Percentiles rank a stretch among this genome's conserved stretches.
These are phyloP conservation scores for Melospiza melodia DNA, from an alignment of 2,113 vertebrate genomes.

Conservation along the genomic window DNA sequence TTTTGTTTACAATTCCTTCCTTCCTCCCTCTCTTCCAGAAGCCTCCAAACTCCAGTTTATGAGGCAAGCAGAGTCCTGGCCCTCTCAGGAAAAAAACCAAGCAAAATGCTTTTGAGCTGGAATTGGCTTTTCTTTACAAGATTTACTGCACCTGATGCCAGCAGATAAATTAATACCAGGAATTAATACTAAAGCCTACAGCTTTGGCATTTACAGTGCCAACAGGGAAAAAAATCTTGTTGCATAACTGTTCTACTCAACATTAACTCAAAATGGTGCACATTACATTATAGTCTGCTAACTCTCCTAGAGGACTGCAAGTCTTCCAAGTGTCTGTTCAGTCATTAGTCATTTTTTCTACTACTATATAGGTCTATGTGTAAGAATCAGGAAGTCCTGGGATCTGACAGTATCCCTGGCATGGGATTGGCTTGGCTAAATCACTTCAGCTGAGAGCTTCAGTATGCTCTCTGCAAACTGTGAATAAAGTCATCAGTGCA, in stretches of 20 bases:
- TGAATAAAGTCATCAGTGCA: slow-evolving; percentile 15
- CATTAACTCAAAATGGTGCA: not conserved
- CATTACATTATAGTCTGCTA: not conserved
- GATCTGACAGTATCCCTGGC: not conserved
- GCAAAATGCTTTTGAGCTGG: not conserved
- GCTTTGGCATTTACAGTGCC: not conserved
- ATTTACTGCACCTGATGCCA: not conserved
- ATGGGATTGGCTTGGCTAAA: not conserved
- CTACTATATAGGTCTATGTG: not conserved
- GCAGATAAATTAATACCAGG: not conserved
- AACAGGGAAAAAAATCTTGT: not conserved
- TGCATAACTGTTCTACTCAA: not conserved
- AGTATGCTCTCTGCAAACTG: not conserved
- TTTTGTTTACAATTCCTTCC: not conserved
- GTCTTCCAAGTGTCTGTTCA: not conserved
- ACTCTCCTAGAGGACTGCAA: not conserved
- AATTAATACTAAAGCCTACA: not conserved
- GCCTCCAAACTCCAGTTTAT: not conserved
- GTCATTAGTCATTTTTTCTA: not conserved
- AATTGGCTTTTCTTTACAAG: not conserved
- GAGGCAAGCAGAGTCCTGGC: not conserved
- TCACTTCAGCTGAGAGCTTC: not conserved
- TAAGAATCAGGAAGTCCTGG: not conserved
- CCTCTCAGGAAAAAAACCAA: not conserved
- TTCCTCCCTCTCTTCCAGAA: not conserved